Conservation (phyloP, 2,113 vertebrate genomes). For the Passer domesticus region DNA sequence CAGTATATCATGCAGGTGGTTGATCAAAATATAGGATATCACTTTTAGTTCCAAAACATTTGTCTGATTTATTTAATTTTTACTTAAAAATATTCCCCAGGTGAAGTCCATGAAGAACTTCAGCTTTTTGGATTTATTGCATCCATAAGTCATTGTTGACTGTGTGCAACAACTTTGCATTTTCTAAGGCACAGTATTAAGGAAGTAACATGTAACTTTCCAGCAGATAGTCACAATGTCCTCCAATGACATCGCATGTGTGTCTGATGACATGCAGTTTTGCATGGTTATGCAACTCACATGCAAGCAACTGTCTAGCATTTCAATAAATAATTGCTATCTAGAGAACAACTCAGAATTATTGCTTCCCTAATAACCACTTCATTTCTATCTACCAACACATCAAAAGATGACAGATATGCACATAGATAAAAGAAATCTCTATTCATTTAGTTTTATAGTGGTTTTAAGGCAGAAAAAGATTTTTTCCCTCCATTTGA, state of each 20-base stretch:
- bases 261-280: slow-evolving; percentile 3
- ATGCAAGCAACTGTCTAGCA: slow-evolving; percentile 63
- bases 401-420: slow-evolving; percentile 31
- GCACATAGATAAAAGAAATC: slow-evolving; percentile 25
- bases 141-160: slow-evolving; percentile 61
- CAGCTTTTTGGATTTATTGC: slow-evolving; percentile 66
- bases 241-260: slow-evolving; percentile 13
- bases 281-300: slow-evolving; percentile 24
- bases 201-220: slow-evolving; percentile 63
- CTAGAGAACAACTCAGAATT: slow-evolving; percentile 62
- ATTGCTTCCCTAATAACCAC: slow-evolving; percentile 71
- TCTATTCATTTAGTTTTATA: slow-evolving; percentile 21
- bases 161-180: slow-evolving; percentile 80
- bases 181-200: slow-evolving; percentile 91
- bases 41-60: slow-evolving; percentile 57
- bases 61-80: not conserved
- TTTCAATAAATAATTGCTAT: slow-evolving; percentile 77
- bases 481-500: not conserved
- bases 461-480: slow-evolving; percentile 74
- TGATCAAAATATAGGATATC: slow-evolving; percentile 66
- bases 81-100: slow-evolving; percentile 17
- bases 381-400: slow-evolving; percentile 46
- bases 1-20: slow-evolving; percentile 61
- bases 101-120: slow-evolving; percentile 38
- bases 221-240: slow-evolving; percentile 35